phyloP scores from a whole-genome alignment of 2,888 invertebrate genomes.

The Capitulum mitella region DNA sequence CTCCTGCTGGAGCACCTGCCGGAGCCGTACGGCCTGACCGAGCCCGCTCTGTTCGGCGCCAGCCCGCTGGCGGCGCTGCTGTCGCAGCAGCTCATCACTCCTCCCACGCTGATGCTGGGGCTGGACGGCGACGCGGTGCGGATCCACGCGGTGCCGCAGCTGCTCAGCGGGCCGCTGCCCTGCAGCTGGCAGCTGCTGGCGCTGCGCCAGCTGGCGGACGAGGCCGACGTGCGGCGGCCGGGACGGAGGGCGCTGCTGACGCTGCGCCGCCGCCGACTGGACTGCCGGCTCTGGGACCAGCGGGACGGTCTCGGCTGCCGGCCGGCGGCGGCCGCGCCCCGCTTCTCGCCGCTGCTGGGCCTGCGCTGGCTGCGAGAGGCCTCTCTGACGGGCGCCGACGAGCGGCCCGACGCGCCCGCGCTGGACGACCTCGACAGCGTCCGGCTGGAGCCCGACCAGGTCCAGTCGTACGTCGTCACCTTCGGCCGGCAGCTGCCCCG shows the following conservation, averaged over 20 bases:
- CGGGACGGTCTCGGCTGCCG: background rate
- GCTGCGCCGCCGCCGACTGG: background rate
- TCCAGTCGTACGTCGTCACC: background rate
- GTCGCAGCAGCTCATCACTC: constrained; percentile 44
- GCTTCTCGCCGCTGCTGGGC: background rate
- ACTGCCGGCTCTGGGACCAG: background rate
- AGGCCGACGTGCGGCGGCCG: background rate
- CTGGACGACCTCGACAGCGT: background rate
- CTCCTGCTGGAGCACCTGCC: constrained; percentile 56
- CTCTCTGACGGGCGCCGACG: background rate
- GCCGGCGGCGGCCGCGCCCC: background rate
- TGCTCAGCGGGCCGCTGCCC: background rate
- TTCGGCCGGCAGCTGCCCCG: constrained; percentile 25
- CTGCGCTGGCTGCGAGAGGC: background rate
- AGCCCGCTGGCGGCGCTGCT: constrained; percentile 70
- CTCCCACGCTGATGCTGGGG: background rate
- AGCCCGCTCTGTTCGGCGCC: constrained; percentile 81
- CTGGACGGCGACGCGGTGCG: background rate
- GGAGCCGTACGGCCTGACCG: constrained; percentile 83
- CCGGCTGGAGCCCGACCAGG: background rate
- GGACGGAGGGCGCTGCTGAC: constrained; percentile 3
- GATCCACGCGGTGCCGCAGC: background rate
- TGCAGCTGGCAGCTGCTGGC: background rate
- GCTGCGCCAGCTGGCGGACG: constrained; percentile 32
- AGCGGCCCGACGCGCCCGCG: background rate